Percentiles rank a stretch among this genome's conserved stretches.
Conservation (phyloP, 2,113 vertebrate genomes). For the Lamprotornis superbus region DNA sequence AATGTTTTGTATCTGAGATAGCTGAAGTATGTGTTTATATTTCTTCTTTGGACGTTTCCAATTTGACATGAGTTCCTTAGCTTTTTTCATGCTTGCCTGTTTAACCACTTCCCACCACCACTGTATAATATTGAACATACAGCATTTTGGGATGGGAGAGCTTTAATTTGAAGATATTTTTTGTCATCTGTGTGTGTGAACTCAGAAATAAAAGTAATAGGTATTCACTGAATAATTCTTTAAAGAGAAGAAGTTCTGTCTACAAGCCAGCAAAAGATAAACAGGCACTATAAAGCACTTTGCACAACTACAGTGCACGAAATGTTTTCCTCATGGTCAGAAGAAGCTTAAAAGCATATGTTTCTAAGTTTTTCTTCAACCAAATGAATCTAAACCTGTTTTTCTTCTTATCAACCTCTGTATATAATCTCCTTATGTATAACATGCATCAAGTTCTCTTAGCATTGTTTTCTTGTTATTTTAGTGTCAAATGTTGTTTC, state of each 20-base stretch:
- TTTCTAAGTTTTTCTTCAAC: neutral
- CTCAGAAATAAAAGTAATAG: neutral
- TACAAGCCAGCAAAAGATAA: neutral
- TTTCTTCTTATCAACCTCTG: neutral
- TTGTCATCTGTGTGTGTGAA: neutral
- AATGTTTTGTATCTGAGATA: neutral
- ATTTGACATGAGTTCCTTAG: neutral
- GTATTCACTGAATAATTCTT: neutral
- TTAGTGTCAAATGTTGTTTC: neutral
- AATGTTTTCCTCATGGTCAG: neutral
- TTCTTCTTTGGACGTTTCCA: neutral
- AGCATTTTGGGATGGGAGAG: neutral
- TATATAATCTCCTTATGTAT: neutral
- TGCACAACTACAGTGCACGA: neutral
- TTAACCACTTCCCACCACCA: neutral
- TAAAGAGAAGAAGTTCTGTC: neutral
- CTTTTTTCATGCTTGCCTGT: neutral
- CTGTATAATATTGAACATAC: neutral
- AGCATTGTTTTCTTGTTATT: neutral
- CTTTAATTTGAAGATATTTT: neutral
- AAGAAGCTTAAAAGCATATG: neutral
- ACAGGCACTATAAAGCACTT: neutral
- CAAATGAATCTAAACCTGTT: neutral
- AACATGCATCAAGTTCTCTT: neutral
- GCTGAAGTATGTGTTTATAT: neutral